Percentiles rank a stretch among this genome's conserved stretches.
Evolutionary conservation across 2,113 vertebrate species (phyloP).

Genomic region (Andinoacara biseriatus): DNA sequence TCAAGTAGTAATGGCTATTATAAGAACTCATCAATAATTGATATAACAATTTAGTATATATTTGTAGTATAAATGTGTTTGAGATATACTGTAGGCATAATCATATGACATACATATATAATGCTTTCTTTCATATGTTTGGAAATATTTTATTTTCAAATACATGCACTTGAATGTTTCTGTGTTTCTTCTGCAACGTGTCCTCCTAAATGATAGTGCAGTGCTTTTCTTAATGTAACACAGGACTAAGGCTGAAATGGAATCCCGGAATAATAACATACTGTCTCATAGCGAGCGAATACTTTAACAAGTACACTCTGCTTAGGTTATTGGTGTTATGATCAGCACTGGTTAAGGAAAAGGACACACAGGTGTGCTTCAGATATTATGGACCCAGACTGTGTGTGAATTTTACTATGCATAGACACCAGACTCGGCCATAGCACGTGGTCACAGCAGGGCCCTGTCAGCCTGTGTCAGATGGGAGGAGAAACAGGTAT

Average conservation of each 20-base stretch:
- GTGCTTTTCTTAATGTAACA: background rate
- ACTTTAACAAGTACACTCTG: background rate
- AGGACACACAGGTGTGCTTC: background rate
- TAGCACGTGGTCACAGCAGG: conserved; percentile 42
- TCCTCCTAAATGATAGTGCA: background rate
- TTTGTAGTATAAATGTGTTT: background rate
- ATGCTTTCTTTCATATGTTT: background rate
- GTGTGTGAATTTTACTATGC: conserved; percentile 9
- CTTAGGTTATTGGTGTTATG: background rate
- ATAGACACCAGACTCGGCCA: conserved; percentile 31
- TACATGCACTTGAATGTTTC: background rate
- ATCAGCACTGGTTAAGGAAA: background rate
- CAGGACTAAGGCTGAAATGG: background rate
- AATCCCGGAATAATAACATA: background rate
- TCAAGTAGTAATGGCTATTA: background rate
- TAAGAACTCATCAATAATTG: background rate
- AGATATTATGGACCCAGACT: background rate
- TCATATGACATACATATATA: background rate
- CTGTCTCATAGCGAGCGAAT: background rate
- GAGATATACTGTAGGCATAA: background rate
- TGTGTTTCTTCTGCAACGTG: background rate
- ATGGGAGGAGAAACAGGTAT: conserved; percentile 13
- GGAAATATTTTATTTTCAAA: background rate
- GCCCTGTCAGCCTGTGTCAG: conserved; percentile 18
- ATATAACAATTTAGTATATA: background rate